Evolutionary conservation across 2,113 vertebrate genomes (phyloP).

Genomic region (Rhadina sibilatrix): DNA sequence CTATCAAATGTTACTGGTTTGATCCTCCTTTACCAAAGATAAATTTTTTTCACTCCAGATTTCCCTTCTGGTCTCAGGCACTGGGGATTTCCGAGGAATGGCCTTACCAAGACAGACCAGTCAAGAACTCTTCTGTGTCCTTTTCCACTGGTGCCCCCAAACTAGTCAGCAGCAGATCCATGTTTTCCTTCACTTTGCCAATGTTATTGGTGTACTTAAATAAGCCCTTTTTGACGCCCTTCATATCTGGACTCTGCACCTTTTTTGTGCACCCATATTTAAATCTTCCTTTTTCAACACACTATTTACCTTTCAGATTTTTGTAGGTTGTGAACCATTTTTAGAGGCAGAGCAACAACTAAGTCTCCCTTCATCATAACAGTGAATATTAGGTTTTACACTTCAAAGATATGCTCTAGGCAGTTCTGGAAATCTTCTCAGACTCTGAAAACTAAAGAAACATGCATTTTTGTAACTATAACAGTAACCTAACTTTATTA

Average conservation of each 20-base stretch:
- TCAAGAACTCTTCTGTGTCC: neutral
- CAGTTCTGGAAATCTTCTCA: neutral
- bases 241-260: neutral
- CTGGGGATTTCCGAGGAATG: neutral
- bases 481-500: neutral
- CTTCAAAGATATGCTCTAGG: neutral
- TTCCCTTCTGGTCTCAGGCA: neutral
- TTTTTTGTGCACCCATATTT: neutral
- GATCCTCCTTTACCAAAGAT: neutral
- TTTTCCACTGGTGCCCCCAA: fast-evolving
- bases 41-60: neutral
- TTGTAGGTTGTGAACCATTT: neutral
- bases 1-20: fast-evolving
- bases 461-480: neutral
- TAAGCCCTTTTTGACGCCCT: neutral
- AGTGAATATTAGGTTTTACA: neutral
- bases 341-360: neutral
- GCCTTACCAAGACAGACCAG: neutral
- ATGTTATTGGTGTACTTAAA: neutral
- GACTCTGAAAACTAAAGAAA: neutral
- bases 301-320: neutral
- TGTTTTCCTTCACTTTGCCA: neutral
- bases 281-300: neutral
- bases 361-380: neutral
- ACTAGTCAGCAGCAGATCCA: neutral